phyloP scores from a whole-genome alignment of 1,140 invertebrate species.

The Drosophila punjabiensis region DNA sequence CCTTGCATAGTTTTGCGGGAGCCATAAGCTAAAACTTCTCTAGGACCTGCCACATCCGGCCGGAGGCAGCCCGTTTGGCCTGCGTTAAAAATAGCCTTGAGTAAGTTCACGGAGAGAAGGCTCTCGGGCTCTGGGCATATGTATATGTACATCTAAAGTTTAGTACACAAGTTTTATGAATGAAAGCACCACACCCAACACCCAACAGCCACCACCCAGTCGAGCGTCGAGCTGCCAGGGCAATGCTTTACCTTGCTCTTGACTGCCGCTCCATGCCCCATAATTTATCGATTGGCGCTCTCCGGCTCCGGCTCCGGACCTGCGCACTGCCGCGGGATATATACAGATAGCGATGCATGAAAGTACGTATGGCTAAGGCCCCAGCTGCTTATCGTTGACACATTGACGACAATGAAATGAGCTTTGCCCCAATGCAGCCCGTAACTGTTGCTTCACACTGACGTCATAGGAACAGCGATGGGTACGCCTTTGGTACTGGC shows the following conservation, averaged over 20 bases:
- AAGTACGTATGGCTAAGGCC: neutral
- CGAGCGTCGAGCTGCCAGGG: slow-evolving; percentile 12
- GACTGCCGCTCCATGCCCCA: slow-evolving; percentile 73
- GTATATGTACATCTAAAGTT: neutral
- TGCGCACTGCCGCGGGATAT: slow-evolving; percentile 53
- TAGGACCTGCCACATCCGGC: slow-evolving; percentile 32
- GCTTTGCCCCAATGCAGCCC: slow-evolving; percentile 32
- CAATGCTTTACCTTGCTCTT: slow-evolving; percentile 82
- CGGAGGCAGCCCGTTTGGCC: slow-evolving; percentile 56
- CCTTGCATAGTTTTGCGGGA: slow-evolving; percentile 24
- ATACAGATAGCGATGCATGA: slow-evolving; percentile 13
- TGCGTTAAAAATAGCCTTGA: slow-evolving; percentile 80
- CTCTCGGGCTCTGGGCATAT: neutral
- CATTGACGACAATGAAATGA: slow-evolving; percentile 72
- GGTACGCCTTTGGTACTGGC: slow-evolving; percentile 1
- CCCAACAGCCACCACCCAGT: slow-evolving; percentile 4
- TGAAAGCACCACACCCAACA: slow-evolving; percentile 62
- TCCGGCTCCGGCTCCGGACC: slow-evolving; percentile 46
- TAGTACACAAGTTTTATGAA: slow-evolving; percentile 67
- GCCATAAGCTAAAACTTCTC: neutral
- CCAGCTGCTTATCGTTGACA: slow-evolving; percentile 63
- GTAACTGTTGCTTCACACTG: slow-evolving; percentile 58
- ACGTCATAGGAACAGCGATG: slow-evolving; percentile 40
- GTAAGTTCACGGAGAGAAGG: slow-evolving; percentile 31
- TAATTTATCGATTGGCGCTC: slow-evolving; percentile 81